phyloP scores from a whole-genome alignment of 2,888 invertebrate species.

The Anarsia innoxiella region DNA sequence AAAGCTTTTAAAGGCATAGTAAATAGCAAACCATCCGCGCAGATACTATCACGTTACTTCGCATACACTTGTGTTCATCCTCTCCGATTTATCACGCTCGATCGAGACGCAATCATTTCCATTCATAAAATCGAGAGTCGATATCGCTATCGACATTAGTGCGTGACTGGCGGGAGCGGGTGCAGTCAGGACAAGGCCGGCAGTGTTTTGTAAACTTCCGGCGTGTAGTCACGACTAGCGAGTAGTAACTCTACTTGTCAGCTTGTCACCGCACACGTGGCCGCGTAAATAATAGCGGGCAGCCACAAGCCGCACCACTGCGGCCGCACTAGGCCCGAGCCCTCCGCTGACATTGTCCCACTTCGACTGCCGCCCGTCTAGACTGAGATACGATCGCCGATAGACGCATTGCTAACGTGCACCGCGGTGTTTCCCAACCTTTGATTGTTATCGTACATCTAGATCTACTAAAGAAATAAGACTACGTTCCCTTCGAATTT shows the following conservation, averaged over 20 bases:
- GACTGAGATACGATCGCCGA: slow-evolving; percentile 55
- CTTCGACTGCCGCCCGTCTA: slow-evolving; percentile 49
- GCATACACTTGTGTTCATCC: slow-evolving; percentile 38
- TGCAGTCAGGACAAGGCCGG: slow-evolving; percentile 64
- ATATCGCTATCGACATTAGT: slow-evolving; percentile 39
- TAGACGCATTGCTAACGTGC: slow-evolving; percentile 41
- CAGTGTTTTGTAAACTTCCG: slow-evolving; percentile 70
- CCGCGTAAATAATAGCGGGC: slow-evolving; percentile 69
- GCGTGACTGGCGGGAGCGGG: slow-evolving; percentile 43
- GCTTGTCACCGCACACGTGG: slow-evolving; percentile 67
- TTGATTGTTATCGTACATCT: slow-evolving; percentile 20
- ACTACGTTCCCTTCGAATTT: no score
- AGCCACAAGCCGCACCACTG: slow-evolving; percentile 51
- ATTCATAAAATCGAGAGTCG: slow-evolving; percentile 36
- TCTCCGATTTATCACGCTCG: slow-evolving; percentile 47
- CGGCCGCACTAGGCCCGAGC: slow-evolving; percentile 12
- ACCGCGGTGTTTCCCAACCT: slow-evolving; percentile 28
- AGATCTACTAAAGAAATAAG: no score
- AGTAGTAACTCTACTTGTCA: slow-evolving; percentile 26
- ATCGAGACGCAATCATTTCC: slow-evolving; percentile 45
- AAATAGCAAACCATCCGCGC: no score
- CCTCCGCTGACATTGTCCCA: slow-evolving; percentile 9
- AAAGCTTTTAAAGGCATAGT: no score
- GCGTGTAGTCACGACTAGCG: slow-evolving; percentile 39
- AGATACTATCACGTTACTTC: slow-evolving; percentile 7